Conservation (phyloP, 2,888 invertebrate genomes). For the Fabriciana adippe region DNA sequence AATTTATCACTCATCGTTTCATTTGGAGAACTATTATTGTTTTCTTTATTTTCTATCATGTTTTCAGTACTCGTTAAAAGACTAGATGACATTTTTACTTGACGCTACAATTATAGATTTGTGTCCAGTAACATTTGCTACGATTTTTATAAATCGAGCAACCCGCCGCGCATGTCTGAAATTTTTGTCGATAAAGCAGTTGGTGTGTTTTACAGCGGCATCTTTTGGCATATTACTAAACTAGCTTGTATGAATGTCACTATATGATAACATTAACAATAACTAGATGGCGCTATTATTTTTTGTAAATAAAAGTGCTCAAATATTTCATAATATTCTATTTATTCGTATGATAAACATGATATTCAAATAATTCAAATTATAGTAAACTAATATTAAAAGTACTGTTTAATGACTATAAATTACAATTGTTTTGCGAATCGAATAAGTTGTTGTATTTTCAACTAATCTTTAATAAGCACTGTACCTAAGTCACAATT, state of each 20-base stretch:
- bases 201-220: conserved; percentile 46
- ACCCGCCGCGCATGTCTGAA: conserved; percentile 73
- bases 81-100: conserved; percentile 70
- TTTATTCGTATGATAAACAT: conserved; percentile 27
- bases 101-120: conserved; percentile 77
- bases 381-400: conserved; percentile 26
- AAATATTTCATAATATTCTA: conserved; percentile 5
- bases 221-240: conserved; percentile 36
- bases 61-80: conserved; percentile 53
- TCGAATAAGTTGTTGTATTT: not conserved
- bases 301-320: not conserved
- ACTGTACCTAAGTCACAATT: not conserved
- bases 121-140: conserved; percentile 70
- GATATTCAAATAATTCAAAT: conserved; percentile 22
- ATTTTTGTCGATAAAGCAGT: conserved; percentile 59
- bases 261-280: not conserved
- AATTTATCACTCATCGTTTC: conserved; percentile 53
- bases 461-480: conserved; percentile 14
- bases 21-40: conserved; percentile 41
- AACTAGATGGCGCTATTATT: conserved; percentile 9
- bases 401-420: conserved; percentile 32
- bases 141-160: conserved; percentile 81
- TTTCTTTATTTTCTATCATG: conserved; percentile 52
- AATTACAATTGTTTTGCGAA: conserved; percentile 16
- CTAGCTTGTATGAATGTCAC: not conserved